Conservation (phyloP, 2,888 invertebrate genomes). For the Atherix ibis region DNA sequence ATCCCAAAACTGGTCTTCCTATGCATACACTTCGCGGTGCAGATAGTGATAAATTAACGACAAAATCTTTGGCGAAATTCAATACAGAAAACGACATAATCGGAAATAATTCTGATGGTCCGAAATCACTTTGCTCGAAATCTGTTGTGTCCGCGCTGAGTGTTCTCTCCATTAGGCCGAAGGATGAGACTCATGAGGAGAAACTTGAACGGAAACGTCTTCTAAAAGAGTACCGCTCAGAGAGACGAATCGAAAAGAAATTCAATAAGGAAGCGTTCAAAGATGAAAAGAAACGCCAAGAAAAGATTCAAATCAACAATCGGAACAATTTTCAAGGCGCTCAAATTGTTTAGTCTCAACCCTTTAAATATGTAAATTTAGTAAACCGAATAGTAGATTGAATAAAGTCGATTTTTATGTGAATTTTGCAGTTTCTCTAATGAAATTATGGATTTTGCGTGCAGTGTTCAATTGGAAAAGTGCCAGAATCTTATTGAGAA, state of each 20-base stretch:
- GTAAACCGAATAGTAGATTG: too few relatives aligned
- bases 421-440: too few relatives aligned
- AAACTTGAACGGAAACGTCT: constrained; percentile 59
- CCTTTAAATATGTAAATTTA: too few relatives aligned
- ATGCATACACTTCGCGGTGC: constrained; percentile 42
- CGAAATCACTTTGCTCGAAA: constrained; percentile 42
- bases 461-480: too few relatives aligned
- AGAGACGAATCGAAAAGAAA: constrained; percentile 67
- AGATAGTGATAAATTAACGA: constrained; percentile 46
- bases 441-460: too few relatives aligned
- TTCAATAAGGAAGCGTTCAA: constrained; percentile 68
- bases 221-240: constrained; percentile 61
- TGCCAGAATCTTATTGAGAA: too few relatives aligned
- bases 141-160: constrained; percentile 53
- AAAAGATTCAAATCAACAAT: constrained; percentile 61
- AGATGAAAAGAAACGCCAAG: constrained; percentile 67
- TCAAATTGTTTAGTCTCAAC: constrained; percentile 39
- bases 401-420: too few relatives aligned
- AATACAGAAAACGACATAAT: constrained; percentile 33
- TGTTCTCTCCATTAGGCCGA: constrained; percentile 50
- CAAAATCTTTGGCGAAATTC: constrained; percentile 49
- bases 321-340: constrained; percentile 58
- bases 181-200: constrained; percentile 64
- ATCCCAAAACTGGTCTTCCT: constrained; percentile 59
- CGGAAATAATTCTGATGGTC: constrained; percentile 27